Evolutionary conservation across 2,113 vertebrate species (phyloP), one percentile per base, ranked within the genome.

Genomic region (Corythoichthys haematopterus): DNA sequence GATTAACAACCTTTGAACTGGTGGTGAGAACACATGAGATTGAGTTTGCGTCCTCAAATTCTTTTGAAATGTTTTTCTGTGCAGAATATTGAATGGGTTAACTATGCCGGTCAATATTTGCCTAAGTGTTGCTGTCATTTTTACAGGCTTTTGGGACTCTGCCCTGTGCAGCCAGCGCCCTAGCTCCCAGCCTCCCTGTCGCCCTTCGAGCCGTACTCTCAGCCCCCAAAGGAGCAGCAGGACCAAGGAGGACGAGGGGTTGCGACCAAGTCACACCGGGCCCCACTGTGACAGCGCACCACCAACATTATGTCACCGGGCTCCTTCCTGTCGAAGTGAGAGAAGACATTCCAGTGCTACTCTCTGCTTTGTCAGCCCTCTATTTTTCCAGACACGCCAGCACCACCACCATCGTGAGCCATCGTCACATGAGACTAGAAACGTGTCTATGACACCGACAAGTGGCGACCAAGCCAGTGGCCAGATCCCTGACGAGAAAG

Each of bases 361-460:
- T 0, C 85, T 96, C 81, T 98, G 95, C 84, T 96, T 97, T n/a
- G 91, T 96, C 77, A 95, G 94, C 85, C 96, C 96, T 1, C 92
- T 95, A 52, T 98, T 97, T 81, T 90, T 96, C 68, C 95, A 97
- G 91, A 93, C 94, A 46, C 94, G 48, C 15, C 74, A 93, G 69
- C 89, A 36, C 40, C 67, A 4, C 43, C 63, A 16, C 67, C 28
- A 28, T 1, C 65, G 91, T 82, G 91, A 43, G 15, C 38, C 36
- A 0, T 35, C 46, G 2, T 45, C 66, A 0, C 8, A 10, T n/a
- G 37, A 58, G 20, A 20, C 46, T 6, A 66, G 6, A 14, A 64
- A 60, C 8, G 20, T 28, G 0, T 36, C 65, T 0, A 16, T 66
- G 43, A 68, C 64, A 37, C 56, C 4, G 2, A 0, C 58, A 8